These are phyloP conservation scores for Epicampocera succincta DNA, from an alignment of 2,888 invertebrate species.

Conservation along the genomic window DNA sequence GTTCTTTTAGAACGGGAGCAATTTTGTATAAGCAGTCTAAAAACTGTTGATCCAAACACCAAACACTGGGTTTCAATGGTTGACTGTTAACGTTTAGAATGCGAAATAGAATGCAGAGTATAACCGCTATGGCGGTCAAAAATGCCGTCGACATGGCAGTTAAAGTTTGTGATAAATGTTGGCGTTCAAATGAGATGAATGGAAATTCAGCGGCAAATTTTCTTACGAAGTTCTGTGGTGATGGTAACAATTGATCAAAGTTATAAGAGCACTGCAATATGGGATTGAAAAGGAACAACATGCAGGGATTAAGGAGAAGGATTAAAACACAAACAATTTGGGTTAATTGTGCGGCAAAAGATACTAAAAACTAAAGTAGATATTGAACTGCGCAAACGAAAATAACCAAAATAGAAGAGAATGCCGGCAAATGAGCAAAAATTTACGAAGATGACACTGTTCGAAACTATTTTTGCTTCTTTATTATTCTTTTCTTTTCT, in stretches of 20 bases:
- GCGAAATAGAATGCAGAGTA: constrained; percentile 91
- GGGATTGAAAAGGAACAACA: constrained; percentile 62
- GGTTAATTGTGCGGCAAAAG: neutral
- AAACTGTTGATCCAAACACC: constrained; percentile 89
- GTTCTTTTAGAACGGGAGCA: constrained; percentile 89
- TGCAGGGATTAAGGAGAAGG: constrained; percentile 57
- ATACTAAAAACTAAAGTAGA: neutral
- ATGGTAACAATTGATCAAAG: constrained; percentile 70
- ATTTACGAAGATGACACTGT: neutral
- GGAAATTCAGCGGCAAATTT: constrained; percentile 66
- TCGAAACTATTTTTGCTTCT: neutral
- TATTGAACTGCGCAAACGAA: neutral
- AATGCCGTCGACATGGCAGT: constrained; percentile 89
- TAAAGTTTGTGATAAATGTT: constrained; percentile 72
- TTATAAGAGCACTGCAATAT: constrained; percentile 65
- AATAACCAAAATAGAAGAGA: neutral
- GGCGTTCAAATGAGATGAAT: constrained; percentile 71
- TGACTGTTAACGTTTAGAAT: constrained; percentile 92
- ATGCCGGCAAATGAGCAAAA: constrained; percentile 6
- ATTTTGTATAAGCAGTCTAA: constrained; percentile 90
- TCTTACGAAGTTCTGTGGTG: constrained; percentile 69
- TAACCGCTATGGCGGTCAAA: constrained; percentile 90
- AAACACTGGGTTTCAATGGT: constrained; percentile 89
- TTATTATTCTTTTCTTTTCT: no score
- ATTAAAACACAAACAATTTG: constrained; percentile 16